Conservation (phyloP, 2,797 vertebrate genomes). For the Syngnathus rostellatus region DNA sequence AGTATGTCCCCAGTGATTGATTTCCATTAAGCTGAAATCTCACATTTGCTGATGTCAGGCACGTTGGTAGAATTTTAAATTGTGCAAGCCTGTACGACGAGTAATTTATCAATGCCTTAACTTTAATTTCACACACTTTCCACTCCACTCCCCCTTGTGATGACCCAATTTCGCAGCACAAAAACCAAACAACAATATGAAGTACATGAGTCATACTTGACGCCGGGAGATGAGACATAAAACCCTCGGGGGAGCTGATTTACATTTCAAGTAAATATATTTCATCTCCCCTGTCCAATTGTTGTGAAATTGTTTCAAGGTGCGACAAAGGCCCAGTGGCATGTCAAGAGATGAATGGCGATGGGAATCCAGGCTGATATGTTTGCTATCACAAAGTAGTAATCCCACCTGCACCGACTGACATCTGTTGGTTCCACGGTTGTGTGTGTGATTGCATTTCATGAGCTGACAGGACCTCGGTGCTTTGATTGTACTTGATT, state of each 20-base stretch:
- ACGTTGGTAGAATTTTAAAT: neutral
- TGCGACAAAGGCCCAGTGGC: slow-evolving; percentile 26
- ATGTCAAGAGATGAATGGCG: slow-evolving; percentile 25
- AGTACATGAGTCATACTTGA: slow-evolving; percentile 30
- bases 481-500: slow-evolving; percentile 24
- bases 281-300: slow-evolving; percentile 14
- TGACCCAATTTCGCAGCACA: slow-evolving; percentile 33
- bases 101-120: slow-evolving; percentile 3
- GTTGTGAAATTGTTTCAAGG: slow-evolving; percentile 41
- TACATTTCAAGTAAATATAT: slow-evolving; percentile 43
- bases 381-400: slow-evolving; percentile 10
- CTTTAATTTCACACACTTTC: slow-evolving; percentile 22
- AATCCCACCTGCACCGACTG: slow-evolving; percentile 6
- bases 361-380: neutral
- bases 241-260: slow-evolving; percentile 41
- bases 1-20: neutral
- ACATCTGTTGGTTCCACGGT: neutral
- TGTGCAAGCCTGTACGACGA: neutral
- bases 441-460: slow-evolving; percentile 5
- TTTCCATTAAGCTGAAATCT: neutral
- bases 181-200: slow-evolving; percentile 26
- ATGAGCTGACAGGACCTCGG: slow-evolving; percentile 11
- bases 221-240: slow-evolving; percentile 29
- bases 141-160: slow-evolving; percentile 17
- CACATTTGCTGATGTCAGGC: too few species aligned